phyloP scores from a whole-genome alignment of 2,888 invertebrate genomes.

The Noctua janthina region DNA sequence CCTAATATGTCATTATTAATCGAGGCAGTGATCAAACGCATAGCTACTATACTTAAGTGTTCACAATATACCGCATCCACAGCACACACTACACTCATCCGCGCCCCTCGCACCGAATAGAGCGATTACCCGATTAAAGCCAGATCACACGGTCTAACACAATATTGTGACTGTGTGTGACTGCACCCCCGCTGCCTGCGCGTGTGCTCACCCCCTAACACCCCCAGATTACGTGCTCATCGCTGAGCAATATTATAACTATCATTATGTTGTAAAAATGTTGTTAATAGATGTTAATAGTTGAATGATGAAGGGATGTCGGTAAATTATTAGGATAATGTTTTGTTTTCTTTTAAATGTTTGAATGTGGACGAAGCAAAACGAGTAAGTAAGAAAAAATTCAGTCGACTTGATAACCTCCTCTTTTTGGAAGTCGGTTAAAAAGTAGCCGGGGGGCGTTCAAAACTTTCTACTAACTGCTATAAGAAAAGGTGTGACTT shows the following conservation, averaged over 20 bases:
- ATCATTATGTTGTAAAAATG: conserved; percentile 40
- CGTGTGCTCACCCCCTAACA: conserved; percentile 65
- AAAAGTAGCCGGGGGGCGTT: too few species aligned
- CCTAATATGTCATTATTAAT: too few species aligned
- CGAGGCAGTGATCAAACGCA: too few species aligned
- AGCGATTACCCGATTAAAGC: conserved; percentile 57
- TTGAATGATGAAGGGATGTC: background rate
- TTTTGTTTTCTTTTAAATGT: too few species aligned
- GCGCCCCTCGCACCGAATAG: conserved; percentile 21
- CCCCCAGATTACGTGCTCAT: conserved; percentile 40
- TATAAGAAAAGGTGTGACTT: too few species aligned
- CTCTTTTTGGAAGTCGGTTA: too few species aligned
- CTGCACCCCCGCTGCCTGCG: conserved; percentile 53
- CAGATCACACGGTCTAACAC: conserved; percentile 61
- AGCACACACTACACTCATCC: background rate
- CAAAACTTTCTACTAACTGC: too few species aligned
- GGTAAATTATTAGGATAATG: background rate
- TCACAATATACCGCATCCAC: conserved; percentile 34
- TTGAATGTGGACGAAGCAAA: too few species aligned
- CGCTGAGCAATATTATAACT: conserved; percentile 45
- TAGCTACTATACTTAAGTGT: too few species aligned
- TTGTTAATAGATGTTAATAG: conserved; percentile 34
- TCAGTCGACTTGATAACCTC: too few species aligned
- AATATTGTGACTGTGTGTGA: conserved; percentile 68
- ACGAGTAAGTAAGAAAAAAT: too few species aligned